Evolutionary conservation across 2,113 vertebrate genomes (phyloP), one percentile per base, ranked within the genome.

Genomic region (Phrynosoma platyrhinos): DNA sequence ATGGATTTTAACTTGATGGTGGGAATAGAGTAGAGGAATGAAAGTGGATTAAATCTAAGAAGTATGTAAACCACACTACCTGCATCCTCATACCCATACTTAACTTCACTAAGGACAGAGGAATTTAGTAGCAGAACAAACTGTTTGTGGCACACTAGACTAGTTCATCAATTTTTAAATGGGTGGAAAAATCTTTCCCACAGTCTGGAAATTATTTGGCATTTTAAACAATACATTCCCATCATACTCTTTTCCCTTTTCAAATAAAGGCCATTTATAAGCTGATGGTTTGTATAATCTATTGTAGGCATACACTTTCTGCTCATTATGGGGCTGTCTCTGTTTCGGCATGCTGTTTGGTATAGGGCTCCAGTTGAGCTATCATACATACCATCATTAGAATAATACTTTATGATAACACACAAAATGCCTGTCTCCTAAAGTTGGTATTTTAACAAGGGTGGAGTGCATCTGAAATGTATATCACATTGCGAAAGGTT

Each of bases 351-450:
- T 86, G 16, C 18, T 94, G 90, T 91, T 94, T 92, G 66, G 72
- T 92, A 84, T 90, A 92, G 85, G 90, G 77, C 52, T 94, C 82
- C 90, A 82, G 72, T 85, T 74, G 76, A 90, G 52, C 75, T 95
- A 93, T 95, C 92, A 83, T 83, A 30, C 88, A 91, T 94, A 94
- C 80, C 89, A 95, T 95, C 89, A 82, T 93, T 93, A 94, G 88
- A 95, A 95, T 93, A 96, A 94, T 92, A 94, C 87, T 86, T 93
- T 92, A 88, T 81, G 83, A 90, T 82, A 91, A 90, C 83, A 86
- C 58, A 88, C 80, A 79, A 92, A 95, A 93, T 88, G 62, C 82
- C 90, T 90, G 84, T 93, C 89, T 94, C 78, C 80, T 89, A 64
- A 85, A 93, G 71, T 62, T 93, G 86, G 72, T 92, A 83, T 95